A percentile compares a stretch with the other conserved stretches of the same genome.
Conservation (phyloP, 2,113 vertebrate genomes). For the Etia nguti region DNA sequence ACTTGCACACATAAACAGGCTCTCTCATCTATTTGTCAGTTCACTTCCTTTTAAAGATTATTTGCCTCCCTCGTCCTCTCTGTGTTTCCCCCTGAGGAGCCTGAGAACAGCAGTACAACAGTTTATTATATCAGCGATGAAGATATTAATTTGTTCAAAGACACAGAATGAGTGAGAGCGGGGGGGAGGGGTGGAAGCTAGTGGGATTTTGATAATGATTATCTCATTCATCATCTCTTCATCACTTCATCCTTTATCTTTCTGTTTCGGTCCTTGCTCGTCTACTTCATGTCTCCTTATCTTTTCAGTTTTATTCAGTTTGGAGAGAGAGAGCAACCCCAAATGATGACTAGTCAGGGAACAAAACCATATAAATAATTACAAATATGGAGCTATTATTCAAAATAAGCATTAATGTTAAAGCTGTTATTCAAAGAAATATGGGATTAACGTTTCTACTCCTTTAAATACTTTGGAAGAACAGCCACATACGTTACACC, state of each 20-base stretch:
- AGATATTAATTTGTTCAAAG: conserved; percentile 29
- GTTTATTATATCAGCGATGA: conserved; percentile 27
- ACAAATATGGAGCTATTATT: neutral
- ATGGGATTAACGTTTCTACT: neutral
- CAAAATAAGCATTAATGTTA: neutral
- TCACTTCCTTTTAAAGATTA: conserved; percentile 17
- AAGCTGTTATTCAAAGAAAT: neutral
- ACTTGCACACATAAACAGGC: neutral
- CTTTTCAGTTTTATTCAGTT: neutral
- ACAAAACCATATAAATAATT: neutral
- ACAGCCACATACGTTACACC: neutral
- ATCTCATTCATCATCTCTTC: conserved; percentile 6
- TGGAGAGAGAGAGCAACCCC: neutral
- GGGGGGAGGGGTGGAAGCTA: neutral
- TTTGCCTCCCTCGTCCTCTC: neutral
- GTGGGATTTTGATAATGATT: neutral
- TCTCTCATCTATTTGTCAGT: conserved; percentile 17
- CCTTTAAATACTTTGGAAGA: neutral
- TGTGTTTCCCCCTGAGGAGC: neutral
- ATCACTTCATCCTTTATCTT: neutral
- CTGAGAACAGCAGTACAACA: conserved; percentile 20
- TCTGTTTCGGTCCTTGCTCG: neutral
- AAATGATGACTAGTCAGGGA: neutral
- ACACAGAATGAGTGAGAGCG: neutral
- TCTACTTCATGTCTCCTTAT: neutral